Evolutionary conservation across 2,888 invertebrate genomes (phyloP), one percentile per base, ranked within the genome.

Genomic region (Meloe dianella): DNA sequence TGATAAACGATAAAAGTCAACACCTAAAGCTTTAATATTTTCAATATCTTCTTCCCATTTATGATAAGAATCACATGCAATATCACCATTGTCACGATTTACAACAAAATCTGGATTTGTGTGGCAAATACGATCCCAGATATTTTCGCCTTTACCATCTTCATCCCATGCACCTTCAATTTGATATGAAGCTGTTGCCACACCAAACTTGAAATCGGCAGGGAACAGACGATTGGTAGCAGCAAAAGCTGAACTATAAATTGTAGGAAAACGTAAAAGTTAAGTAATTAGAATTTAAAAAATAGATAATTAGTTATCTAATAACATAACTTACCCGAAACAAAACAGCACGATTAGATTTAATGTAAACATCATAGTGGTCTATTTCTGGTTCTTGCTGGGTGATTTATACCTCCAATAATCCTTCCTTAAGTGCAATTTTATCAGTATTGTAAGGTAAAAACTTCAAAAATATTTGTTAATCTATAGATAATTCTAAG

Each of bases 121-220:
- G 71, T 89, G 89, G 0, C 88, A 86, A 74, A 89, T 88, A 7
- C 84, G 85, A 79, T 92, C 92, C 91, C 91, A 91, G n/a, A 89
- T 87, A 74, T 86, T 89, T 73, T 87, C 87, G 5, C 87, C 86
- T 83, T 88, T 89, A 9, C 87, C 89, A 63, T 68, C 67, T 57
- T 61, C 72, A 29, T 73, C 61, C 73, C 74, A 74, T 10, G 66
- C 65, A 65, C 75, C 74, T 74, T 78, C 82, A 78, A 72, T 81
- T 77, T 77, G 76, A 60, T 76, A 77, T 35, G 76, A 71, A 29
- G 76, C 70, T 22, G 78, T 75, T 12, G 74, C 75, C 10, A 71
- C 74, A 32, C 71, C 78, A 70, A 69, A 75, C 68, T 74, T 73
- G 61, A 71, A 77, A 59, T 67, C 63, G 27, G 27, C 27, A 27